These are phyloP conservation scores for Pseudonaja textilis DNA, from an alignment of 2,113 vertebrate genomes.

Conservation along the genomic window DNA sequence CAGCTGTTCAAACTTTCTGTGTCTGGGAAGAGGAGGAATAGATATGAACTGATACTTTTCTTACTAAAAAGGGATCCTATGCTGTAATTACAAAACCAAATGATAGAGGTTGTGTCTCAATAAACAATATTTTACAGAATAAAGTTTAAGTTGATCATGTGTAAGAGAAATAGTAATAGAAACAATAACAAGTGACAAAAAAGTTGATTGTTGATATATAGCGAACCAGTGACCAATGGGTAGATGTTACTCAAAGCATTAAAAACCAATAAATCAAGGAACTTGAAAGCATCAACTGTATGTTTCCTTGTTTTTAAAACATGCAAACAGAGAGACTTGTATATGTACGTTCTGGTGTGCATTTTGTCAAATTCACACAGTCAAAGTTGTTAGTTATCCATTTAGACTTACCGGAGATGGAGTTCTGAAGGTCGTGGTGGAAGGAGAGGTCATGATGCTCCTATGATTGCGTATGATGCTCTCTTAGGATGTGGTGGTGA, in stretches of 20 bases:
- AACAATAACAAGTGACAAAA: neutral
- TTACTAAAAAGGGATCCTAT: neutral
- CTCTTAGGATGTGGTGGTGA: constrained; percentile 81
- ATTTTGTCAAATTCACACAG: neutral
- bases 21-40: neutral
- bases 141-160: neutral
- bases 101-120: neutral
- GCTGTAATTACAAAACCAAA: neutral
- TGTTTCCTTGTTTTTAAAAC: neutral
- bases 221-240: neutral
- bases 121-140: neutral
- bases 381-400: neutral
- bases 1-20: neutral
- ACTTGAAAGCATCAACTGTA: neutral
- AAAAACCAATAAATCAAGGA: neutral
- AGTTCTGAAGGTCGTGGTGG: constrained; percentile 91
- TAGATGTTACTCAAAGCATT: neutral
- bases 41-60: neutral
- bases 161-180: neutral
- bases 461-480: constrained; percentile 97
- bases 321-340: neutral
- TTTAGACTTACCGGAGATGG: constrained; percentile 88
- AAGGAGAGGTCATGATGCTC: constrained; percentile 87
- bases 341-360: neutral
- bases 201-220: neutral